phyloP scores from a whole-genome alignment of 2,797 vertebrate genomes.

The Holocentrus rufus region DNA sequence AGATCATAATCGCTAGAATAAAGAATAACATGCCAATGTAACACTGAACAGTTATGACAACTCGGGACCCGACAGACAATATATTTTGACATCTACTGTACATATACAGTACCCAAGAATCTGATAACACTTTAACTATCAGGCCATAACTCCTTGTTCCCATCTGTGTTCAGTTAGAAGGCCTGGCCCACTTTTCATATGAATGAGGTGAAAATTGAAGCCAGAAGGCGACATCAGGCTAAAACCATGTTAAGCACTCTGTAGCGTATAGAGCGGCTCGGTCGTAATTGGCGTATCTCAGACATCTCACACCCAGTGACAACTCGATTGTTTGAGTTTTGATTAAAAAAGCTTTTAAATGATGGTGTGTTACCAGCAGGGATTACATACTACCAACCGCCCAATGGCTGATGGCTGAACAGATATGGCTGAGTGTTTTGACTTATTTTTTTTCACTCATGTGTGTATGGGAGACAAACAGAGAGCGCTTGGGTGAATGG shows the following conservation, averaged over 20 bases:
- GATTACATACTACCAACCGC: slow-evolving; percentile 3
- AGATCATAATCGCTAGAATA: slow-evolving; percentile 34
- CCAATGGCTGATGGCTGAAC: not conserved
- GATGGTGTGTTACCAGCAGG: slow-evolving; percentile 22
- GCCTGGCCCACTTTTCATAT: slow-evolving; percentile 17
- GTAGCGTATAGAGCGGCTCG: not conserved
- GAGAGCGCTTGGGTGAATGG: slow-evolving; percentile 13
- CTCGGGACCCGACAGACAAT: slow-evolving; percentile 10
- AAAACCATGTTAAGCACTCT: not conserved
- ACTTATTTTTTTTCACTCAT: slow-evolving; percentile 17
- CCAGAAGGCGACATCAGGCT: slow-evolving; percentile 1
- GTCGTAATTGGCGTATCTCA: not conserved
- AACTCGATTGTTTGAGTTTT: slow-evolving; percentile 60
- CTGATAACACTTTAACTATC: slow-evolving; percentile 34
- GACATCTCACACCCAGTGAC: slow-evolving; percentile 33
- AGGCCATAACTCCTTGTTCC: slow-evolving; percentile 18
- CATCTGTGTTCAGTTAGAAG: slow-evolving; percentile 45
- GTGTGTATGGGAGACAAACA: not conserved
- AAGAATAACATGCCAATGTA: slow-evolving; percentile 44
- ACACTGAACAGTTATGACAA: slow-evolving; percentile 53
- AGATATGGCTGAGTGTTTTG: slow-evolving; percentile 24
- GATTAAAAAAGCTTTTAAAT: slow-evolving; percentile 66
- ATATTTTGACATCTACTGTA: slow-evolving; percentile 49
- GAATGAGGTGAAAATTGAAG: slow-evolving; percentile 60
- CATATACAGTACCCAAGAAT: slow-evolving; percentile 15